Evolutionary conservation across 2,888 invertebrate genomes (phyloP), one percentile per base, ranked within the genome.

Genomic region (Trissolcus japonicus): DNA sequence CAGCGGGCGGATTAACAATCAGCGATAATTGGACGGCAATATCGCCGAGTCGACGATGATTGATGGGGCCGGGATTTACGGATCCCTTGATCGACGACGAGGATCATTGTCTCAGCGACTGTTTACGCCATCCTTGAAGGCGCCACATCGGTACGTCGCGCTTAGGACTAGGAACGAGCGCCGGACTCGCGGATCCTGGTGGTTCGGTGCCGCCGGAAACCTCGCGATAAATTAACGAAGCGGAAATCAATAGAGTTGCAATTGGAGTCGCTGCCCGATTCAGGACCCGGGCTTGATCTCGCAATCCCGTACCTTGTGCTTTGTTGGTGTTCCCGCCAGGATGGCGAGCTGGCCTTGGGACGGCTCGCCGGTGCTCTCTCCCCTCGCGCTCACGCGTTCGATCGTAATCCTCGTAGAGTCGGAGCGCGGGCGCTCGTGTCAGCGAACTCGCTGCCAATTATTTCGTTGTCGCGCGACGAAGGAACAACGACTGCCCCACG

Each of bases 401-500:
- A 35, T 35, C 35, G 35, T 35, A 35, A 35, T 35, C 35, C 35
- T 55, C 48, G 65, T 29, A 55, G 48, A 35, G 51, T 53, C 19
- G 60, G 57, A 53, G 67, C 69, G 68, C 66, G 65, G 75, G 74
- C 71, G 75, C 76, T 71, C 81, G 81, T 80, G 79, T 76, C 78
- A 67, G 76, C 79, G 81, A 81, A 81, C 82, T 81, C 81, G 81
- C 79, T 81, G 80, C 80, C 79, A 83, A 82, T 85, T 86, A 86
- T 86, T 86, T 85, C 83, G 84, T 85, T 86, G 85, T 83, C 81
- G 83, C 83, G 82, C 84, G 81, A 80, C 85, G 85, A 86, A 85
- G 85, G 84, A 84, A 84, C 85, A 84, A 84, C 85, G 85, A 86
- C 86, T 84, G 85, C 85, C 84, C 83, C 81, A 84, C 85, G 84